Conservation (phyloP, 2,113 vertebrate genomes). For the Percopsis transmontana region DNA sequence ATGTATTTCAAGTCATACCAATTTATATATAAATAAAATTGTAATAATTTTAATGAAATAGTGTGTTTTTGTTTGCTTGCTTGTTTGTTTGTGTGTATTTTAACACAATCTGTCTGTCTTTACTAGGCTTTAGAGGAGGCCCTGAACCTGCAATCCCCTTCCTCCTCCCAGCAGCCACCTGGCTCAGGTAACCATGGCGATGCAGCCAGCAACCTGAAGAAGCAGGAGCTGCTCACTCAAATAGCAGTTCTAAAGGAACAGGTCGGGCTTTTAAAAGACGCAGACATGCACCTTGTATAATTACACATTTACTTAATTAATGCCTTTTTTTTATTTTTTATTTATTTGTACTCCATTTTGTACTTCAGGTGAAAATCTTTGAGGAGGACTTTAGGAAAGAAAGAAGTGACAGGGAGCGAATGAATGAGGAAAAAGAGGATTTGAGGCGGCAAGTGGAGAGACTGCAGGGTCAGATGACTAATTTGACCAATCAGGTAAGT, state of each 20-base stretch:
- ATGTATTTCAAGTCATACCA: too few relatives aligned
- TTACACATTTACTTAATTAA: background rate
- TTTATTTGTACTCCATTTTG: background rate
- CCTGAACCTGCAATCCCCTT: conserved; percentile 84
- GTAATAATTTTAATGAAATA: too few relatives aligned
- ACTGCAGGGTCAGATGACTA: conserved; percentile 89
- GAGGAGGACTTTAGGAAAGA: conserved; percentile 98
- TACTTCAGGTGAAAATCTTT: conserved; percentile 92
- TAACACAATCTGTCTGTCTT: conserved; percentile 8
- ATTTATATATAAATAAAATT: too few relatives aligned
- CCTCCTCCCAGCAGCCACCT: conserved; percentile 78
- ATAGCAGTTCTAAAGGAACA: conserved; percentile 81
- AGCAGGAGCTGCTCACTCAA: conserved; percentile 92
- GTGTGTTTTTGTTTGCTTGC: too few relatives aligned
- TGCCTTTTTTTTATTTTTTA: background rate
- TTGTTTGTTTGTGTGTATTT: too few relatives aligned
- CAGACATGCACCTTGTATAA: background rate
- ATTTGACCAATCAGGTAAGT: conserved; percentile 86
- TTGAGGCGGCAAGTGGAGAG: conserved; percentile 91
- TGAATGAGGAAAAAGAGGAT: conserved; percentile 98
- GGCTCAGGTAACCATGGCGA: conserved; percentile 78
- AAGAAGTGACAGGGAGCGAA: conserved; percentile 92
- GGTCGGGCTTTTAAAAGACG: conserved; percentile 34
- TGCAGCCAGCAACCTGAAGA: conserved; percentile 74
- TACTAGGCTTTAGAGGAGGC: conserved; percentile 91